Base-by-base conservation (phyloP, 2,797 vertebrate species). In the Loriculus beryllinus region DNA sequence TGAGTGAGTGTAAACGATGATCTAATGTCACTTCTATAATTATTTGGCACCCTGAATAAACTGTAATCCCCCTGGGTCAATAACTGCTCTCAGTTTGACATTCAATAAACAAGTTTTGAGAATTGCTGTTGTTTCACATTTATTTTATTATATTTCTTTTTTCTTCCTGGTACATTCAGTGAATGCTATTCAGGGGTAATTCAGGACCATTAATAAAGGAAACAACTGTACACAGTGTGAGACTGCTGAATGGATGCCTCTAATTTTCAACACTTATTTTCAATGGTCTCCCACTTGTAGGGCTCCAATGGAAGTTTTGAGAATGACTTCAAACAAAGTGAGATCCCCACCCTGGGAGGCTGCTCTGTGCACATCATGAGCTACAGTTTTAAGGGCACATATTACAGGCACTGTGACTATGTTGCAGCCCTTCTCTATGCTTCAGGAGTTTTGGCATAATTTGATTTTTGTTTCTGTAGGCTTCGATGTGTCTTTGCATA, bases 11-110 rank as follows among this genome's bases (percentile, higher is more conserved):
- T 97, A 97, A 97, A 94, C 94, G 94, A 97, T 97, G 92, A 85
- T 95, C 93, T 97, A 96, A 97, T 97, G 95, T 94, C 94, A 96
- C 80, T 97, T 95, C 94, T 96, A 90, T 97, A 98, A 97, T 97
- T 97, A 96, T 94, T 95, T 97, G 95, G 93, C 95, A 97, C 91
- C 92, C 70, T 92, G 81, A 95, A 94, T 97, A 89, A 96, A 91
- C 86, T 54, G 82, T 95, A 97, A 98, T 97, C 76, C 95, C 82
- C 43, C 22, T 93, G 88, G 91, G 96, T 98, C 97, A 97, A 96
- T 97, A 97, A 87, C 90, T 86, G 83, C 74, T 97, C 83, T 97
- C 69, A 87, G 74, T 28, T 48, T 97, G 95, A 95, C 85, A 93
- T 95, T 96, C 94, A 94, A 83, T 93, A 96, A 96, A 91, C 77